These are phyloP conservation scores for Sclerodermus sp. DNA, from an alignment of 2,888 invertebrate genomes.

Conservation along the genomic window DNA sequence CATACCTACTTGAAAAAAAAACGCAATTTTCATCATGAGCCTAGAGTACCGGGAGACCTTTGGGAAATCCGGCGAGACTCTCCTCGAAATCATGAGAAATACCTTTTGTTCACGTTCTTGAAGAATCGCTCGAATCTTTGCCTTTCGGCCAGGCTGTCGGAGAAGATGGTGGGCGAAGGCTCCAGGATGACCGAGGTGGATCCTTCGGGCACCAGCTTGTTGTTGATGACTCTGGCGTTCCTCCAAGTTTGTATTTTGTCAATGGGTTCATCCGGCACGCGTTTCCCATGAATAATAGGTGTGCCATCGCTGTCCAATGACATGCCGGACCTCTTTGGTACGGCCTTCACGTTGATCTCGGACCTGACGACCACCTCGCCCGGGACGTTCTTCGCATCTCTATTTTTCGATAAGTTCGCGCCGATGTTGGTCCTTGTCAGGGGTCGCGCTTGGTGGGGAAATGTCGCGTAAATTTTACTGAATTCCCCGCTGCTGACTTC, in stretches of 20 bases:
- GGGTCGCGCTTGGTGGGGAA: constrained; percentile 40
- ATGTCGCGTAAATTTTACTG: constrained; percentile 25
- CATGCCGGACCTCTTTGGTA: constrained; percentile 64
- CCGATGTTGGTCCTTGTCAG: constrained; percentile 47
- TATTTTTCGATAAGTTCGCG: constrained; percentile 53
- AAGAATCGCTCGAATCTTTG: constrained; percentile 48
- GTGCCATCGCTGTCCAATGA: constrained; percentile 72
- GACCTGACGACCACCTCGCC: constrained; percentile 72
- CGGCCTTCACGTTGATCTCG: constrained; percentile 63
- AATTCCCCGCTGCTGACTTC: constrained; percentile 11
- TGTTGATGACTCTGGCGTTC: constrained; percentile 85
- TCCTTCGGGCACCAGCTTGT: constrained; percentile 73
- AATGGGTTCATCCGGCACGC: constrained; percentile 82
- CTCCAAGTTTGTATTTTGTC: constrained; percentile 81
- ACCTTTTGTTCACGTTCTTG: constrained; percentile 50
- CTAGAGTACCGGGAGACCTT: no score
- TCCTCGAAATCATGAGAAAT: no score
- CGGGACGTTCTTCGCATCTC: constrained; percentile 63
- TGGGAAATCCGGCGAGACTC: no score
- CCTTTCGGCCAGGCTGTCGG: constrained; percentile 19
- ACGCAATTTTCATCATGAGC: neutral
- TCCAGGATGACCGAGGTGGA: constrained; percentile 68
- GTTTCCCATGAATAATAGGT: constrained; percentile 78
- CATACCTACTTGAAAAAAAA: constrained; percentile 34
- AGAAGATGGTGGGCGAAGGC: constrained; percentile 48